Evolutionary conservation across 1,140 invertebrate genomes (phyloP).

Genomic region (Macrocentrus cingulum): DNA sequence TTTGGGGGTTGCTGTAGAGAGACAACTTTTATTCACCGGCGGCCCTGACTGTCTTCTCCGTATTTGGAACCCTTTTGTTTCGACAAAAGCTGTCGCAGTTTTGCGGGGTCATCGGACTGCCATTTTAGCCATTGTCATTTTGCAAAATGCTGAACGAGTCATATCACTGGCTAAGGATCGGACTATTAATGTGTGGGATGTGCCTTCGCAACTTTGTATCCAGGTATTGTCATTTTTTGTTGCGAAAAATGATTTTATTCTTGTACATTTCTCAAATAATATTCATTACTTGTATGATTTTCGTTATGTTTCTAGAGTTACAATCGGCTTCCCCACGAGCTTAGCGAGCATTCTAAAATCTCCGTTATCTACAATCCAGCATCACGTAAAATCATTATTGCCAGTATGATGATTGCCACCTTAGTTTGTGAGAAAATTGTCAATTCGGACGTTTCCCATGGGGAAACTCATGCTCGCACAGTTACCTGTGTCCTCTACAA

Average conservation of each 20-base stretch:
- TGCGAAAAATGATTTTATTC: too few species aligned
- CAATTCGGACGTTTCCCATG: slow-evolving; percentile 66
- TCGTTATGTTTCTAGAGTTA: slow-evolving; percentile 59
- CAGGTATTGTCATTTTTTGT: slow-evolving; percentile 59
- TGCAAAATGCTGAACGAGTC: slow-evolving; percentile 53
- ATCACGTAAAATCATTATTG: slow-evolving; percentile 67
- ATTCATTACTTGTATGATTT: slow-evolving; percentile 6
- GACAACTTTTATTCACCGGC: slow-evolving; percentile 68
- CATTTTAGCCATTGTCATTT: slow-evolving; percentile 68
- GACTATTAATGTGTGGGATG: slow-evolving; percentile 72
- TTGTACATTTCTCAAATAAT: too few species aligned
- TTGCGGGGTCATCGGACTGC: slow-evolving; percentile 71
- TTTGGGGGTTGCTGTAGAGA: slow-evolving; percentile 35
- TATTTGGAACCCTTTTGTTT: slow-evolving; percentile 76
- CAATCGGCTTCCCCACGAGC: slow-evolving; percentile 61
- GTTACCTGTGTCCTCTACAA: slow-evolving; percentile 70
- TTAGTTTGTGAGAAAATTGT: slow-evolving; percentile 65
- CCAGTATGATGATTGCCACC: slow-evolving; percentile 62
- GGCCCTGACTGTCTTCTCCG: slow-evolving; percentile 71
- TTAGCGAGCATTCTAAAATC: slow-evolving; percentile 63
- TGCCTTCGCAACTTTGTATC: slow-evolving; percentile 62
- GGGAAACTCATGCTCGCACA: slow-evolving; percentile 66
- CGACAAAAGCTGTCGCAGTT: slow-evolving; percentile 62
- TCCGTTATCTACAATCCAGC: slow-evolving; percentile 65
- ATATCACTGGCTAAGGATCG: slow-evolving; percentile 68